Base-by-base conservation (phyloP, 2,888 invertebrate genomes). In the Laothoe populi region DNA sequence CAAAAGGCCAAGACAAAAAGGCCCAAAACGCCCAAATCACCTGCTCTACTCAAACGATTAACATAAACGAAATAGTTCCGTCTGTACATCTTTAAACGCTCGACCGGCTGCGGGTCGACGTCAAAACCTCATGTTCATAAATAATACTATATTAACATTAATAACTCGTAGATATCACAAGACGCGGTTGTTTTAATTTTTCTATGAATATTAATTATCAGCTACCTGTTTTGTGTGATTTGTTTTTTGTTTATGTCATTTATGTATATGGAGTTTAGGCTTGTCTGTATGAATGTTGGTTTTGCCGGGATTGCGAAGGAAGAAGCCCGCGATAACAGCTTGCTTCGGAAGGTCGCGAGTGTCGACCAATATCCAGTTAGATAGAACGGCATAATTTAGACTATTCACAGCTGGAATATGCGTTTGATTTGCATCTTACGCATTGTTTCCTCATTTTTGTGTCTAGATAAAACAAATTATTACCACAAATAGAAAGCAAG, bases 131-230 rank as follows among this genome's bases (percentile, higher is more conserved):
- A 35, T 1, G 35, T 35, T 11, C 35, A 53, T 53, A 53, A 53
- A 53, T 53, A 53, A 31, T 11, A 19, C 10, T 35, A n/a, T 53
- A 53, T 53, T 53, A 53, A 35, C 53, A 53, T 53, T 53, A 53
- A 53, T 31, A 31, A 35, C 35, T 4, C 19, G 49, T 35, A 53
- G 53, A 35, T 64, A 66, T 62, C 59, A 65, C 57, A 60, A 69
- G 68, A 40, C 61, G 46, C 48, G 38, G 48, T 66, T 68, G 69
- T 70, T 70, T 68, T 70, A 70, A 73, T 70, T 70, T 73, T 74
- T 70, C 77, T 70, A 79, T 79, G 79, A 81, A 81, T 79, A 79
- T 77, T 78, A 68, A 80, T 70, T 61, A 58, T 16, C 57, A 4
- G 70, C 70, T 76, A 74, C 72, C 69, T 68, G 71, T 71, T 74